Evolutionary conservation across 2,797 vertebrate genomes (phyloP).

Genomic region (Galaxias olidus): DNA sequence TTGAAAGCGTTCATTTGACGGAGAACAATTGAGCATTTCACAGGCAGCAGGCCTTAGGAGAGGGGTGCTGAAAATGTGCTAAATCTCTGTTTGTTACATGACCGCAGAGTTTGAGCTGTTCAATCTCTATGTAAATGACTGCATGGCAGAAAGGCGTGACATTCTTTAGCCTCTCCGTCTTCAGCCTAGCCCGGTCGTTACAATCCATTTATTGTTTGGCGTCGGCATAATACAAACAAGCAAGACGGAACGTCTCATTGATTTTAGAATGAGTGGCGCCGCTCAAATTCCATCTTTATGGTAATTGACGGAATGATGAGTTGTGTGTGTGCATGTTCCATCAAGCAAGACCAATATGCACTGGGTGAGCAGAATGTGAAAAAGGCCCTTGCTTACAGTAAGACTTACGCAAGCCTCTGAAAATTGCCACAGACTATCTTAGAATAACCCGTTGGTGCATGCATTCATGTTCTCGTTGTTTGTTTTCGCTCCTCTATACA

Average conservation of each 20-base stretch:
- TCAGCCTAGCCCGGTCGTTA: constrained; percentile 30
- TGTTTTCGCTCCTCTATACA: too few relatives aligned
- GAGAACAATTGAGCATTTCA: background rate
- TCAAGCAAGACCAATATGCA: constrained; percentile 27
- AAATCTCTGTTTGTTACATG: too few relatives aligned
- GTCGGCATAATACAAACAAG: constrained; percentile 18
- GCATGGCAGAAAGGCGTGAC: background rate
- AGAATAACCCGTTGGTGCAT: too few relatives aligned
- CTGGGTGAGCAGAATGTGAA: constrained; percentile 41
- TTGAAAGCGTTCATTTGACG: constrained; percentile 30
- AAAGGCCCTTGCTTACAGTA: constrained; percentile 4
- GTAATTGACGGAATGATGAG: constrained; percentile 60
- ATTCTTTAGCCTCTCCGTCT: background rate
- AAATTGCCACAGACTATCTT: too few relatives aligned
- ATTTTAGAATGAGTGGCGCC: constrained; percentile 41
- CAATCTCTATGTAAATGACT: background rate
- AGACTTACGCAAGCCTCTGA: too few relatives aligned
- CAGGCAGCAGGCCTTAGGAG: too few relatives aligned
- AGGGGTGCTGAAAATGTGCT: too few relatives aligned
- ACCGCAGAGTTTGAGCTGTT: too few relatives aligned
- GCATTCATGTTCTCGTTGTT: too few relatives aligned
- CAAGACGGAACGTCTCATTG: constrained; percentile 47
- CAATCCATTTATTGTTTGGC: constrained; percentile 43
- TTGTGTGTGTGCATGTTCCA: constrained; percentile 31
- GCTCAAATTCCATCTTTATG: constrained; percentile 43